Evolutionary conservation across 1,140 invertebrate genomes (phyloP), one percentile per base, ranked within the genome.

Genomic region (Penaeus japonicus): DNA sequence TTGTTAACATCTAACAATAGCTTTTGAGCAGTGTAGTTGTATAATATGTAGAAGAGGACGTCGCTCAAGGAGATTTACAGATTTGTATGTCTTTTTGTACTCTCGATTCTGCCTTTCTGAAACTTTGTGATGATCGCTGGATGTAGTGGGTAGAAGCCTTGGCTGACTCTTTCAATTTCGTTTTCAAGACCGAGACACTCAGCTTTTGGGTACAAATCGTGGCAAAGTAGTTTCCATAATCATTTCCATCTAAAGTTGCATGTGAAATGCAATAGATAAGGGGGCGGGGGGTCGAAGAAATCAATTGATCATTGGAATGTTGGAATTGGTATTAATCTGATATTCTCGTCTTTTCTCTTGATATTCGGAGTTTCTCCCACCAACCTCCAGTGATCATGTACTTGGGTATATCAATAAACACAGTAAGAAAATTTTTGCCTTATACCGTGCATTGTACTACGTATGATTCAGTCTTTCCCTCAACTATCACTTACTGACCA

Each of bases 401-500:
- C 77, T 79, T 79, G 77, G 77, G 77, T 79, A 79, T 53, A 53
- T 79, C 77, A 79, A 79, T 79, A 79, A 79, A 79, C 77, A 79
- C 77, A 79, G 47, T 53, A 79, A 79, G 47, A 79, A 79, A 53
- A 79, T 53, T 79, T 77, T 79, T 79, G 77, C 77, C 77, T 79
- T 79, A 79, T 53, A 79, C 77, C 77, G 77, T 79, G 77, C 77
- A 79, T 79, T 79, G 77, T 53, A 79, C 39, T 79, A 79, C 53
- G 32, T 53, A 79, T 53, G 39, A 79, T 79, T 53, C 73, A 39
- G 39, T 79, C 77, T 79, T 79, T 79, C 77, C 53, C 77, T 79
- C 77, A 79, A 17, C 77, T 79, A 53, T 79, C 39, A 79, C 39
- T 79, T 53, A 79, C 77, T 39, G 27, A 79, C 77, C 47, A 79